Evolutionary conservation across 2,113 vertebrate species (phyloP), one percentile per base, ranked within the genome.

Genomic region (Eolophus roseicapilla): DNA sequence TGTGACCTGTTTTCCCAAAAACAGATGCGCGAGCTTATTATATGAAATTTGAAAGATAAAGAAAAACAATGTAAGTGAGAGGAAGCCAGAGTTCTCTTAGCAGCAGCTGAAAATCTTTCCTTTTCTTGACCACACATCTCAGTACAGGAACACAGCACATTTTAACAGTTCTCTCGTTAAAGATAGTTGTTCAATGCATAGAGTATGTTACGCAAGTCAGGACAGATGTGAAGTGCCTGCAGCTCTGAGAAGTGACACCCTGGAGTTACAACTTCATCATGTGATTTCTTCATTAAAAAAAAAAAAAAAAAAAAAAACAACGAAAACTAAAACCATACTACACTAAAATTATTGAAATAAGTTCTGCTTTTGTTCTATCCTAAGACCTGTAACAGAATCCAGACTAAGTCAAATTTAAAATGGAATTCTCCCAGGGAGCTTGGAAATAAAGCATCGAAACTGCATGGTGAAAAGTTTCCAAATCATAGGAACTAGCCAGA

Each of bases 401-500:
- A 91, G 47, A 86, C 37, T 62, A 65, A 84, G 35, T 50, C 6
- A 74, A 60, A 67, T 35, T 75, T 83, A 43, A 81, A 86, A 80
- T 81, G 1, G 75, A 81, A 81, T 64, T 70, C 35, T 90, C 28
- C 29, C 62, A 64, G 9, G 24, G 19, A 96, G 5, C 27, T 47
- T 77, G 47, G 57, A 93, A 87, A 95, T 83, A 78, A 77, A 83
- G 29, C 85, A 83, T 46, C 43, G 46, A 57, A 74, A 80, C 20
- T 39, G 7, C 52, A 44, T 41, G 50, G 35, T 88, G 47, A 93
- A 71, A 92, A 92, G 68, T 90, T 94, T 90, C 76, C 78, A 55
- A 88, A 74, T 73, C 43, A 64, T 13, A 78, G 39, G 60, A 93
- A 69, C 90, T 43, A 93, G 94, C 59, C 88, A 94, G 85, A 93